phyloP scores from a whole-genome alignment of 2,797 vertebrate species.

The Acanthurus leucopareius region DNA sequence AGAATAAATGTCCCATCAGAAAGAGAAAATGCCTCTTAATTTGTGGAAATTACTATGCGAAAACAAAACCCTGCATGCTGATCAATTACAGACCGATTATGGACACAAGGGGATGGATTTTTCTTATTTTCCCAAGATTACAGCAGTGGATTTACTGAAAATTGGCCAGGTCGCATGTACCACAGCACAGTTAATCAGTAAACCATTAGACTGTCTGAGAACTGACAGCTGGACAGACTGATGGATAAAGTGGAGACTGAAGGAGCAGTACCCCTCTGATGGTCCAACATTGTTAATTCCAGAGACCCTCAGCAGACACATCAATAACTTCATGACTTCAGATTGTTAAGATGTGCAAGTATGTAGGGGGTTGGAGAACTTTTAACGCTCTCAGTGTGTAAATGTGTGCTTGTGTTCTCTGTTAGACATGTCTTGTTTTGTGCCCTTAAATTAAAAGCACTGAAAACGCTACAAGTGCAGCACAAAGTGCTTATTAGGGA shows the following conservation, averaged over 20 bases:
- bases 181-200: conserved; percentile 40
- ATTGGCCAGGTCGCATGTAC: conserved; percentile 53
- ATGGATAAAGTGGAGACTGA: conserved; percentile 18
- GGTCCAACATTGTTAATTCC: neutral
- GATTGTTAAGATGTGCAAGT: neutral
- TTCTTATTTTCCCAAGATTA: conserved; percentile 18
- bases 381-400: neutral
- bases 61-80: conserved; percentile 34
- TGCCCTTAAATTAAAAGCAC: conserved; percentile 36
- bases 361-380: neutral
- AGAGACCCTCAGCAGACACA: conserved; percentile 4
- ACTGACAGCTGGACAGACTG: conserved; percentile 23
- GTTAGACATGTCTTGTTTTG: neutral
- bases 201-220: conserved; percentile 39
- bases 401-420: conserved; percentile 7
- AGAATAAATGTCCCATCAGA: conserved; percentile 14
- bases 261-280: conserved; percentile 43
- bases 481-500: conserved; percentile 37
- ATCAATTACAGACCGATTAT: conserved; percentile 47
- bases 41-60: conserved; percentile 29
- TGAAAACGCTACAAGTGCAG: neutral
- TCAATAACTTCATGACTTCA: neutral
- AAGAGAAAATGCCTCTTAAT: conserved; percentile 28
- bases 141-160: conserved; percentile 7
- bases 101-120: conserved; percentile 5